phyloP scores from a whole-genome alignment of 2,113 vertebrate genomes.

The Brienomyrus brachyistius region DNA sequence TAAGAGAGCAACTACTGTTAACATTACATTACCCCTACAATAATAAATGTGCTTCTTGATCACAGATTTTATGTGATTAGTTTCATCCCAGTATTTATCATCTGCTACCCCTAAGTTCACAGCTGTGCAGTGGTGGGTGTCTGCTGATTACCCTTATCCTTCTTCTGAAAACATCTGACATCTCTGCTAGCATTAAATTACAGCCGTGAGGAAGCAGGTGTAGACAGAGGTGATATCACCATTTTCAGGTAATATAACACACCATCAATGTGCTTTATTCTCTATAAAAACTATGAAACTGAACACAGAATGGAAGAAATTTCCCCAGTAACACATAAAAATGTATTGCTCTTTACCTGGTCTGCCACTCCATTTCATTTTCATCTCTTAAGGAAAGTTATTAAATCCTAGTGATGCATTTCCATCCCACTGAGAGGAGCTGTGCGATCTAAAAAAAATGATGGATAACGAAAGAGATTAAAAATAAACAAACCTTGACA shows the following conservation, averaged over 20 bases:
- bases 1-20: not conserved
- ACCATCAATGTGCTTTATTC: not conserved
- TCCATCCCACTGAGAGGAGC: constrained; percentile 23
- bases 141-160: not conserved
- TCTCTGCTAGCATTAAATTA: not conserved
- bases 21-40: not conserved
- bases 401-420: constrained; percentile 37
- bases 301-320: not conserved
- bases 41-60: not conserved
- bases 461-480: constrained; percentile 49
- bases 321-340: not conserved
- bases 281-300: constrained; percentile 5
- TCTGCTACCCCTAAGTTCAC: not conserved
- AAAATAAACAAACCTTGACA: constrained; percentile 50
- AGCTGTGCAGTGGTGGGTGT: not conserved
- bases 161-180: not conserved
- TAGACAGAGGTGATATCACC: not conserved
- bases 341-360: constrained; percentile 13
- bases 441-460: constrained; percentile 29
- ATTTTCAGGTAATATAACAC: not conserved
- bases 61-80: not conserved
- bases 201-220: not conserved
- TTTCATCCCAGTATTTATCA: not conserved
- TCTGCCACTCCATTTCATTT: not conserved
- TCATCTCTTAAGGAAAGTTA: constrained; percentile 29